A percentile compares a stretch with the other conserved stretches of the same genome.
Evolutionary conservation across 2,113 vertebrate genomes (phyloP).

Genomic region (Toxotes chatareus): DNA sequence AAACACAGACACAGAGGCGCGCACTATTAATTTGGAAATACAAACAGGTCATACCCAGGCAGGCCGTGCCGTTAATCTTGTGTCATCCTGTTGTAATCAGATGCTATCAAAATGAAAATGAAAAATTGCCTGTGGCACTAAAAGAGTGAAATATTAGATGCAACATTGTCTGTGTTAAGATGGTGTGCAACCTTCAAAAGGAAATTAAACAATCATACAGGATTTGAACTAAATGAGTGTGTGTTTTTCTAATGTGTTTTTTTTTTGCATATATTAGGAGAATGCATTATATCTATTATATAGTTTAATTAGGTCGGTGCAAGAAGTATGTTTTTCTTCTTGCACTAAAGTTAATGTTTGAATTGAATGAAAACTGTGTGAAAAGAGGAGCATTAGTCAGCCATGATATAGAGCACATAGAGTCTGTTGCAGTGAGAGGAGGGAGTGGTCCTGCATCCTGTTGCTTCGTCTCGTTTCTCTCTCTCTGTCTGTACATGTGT

Average conservation of each 20-base stretch:
- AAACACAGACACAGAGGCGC: not conserved
- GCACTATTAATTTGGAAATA: slow-evolving; percentile 19
- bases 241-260: not conserved
- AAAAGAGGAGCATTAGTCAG: not conserved
- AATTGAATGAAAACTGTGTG: not conserved
- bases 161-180: not conserved
- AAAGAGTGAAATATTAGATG: slow-evolving; percentile 23
- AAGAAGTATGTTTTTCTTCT: not conserved
- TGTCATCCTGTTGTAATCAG: slow-evolving; percentile 51
- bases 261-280: not conserved
- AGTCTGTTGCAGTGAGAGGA: slow-evolving; percentile 17
- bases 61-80: slow-evolving; percentile 35
- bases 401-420: not conserved
- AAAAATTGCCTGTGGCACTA: slow-evolving; percentile 8
- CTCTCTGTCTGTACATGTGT: not conserved
- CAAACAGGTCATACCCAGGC: slow-evolving; percentile 37
- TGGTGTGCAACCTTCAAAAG: not conserved
- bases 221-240: not conserved
- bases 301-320: not conserved
- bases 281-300: too few species aligned
- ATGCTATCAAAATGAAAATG: slow-evolving; percentile 40
- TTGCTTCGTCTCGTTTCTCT: slow-evolving; percentile 26
- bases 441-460: slow-evolving; percentile 38
- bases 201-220: not conserved
- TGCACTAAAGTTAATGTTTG: not conserved